Evolutionary conservation across 2,888 invertebrate species (phyloP).

Genomic region (Lucinisca nassula): DNA sequence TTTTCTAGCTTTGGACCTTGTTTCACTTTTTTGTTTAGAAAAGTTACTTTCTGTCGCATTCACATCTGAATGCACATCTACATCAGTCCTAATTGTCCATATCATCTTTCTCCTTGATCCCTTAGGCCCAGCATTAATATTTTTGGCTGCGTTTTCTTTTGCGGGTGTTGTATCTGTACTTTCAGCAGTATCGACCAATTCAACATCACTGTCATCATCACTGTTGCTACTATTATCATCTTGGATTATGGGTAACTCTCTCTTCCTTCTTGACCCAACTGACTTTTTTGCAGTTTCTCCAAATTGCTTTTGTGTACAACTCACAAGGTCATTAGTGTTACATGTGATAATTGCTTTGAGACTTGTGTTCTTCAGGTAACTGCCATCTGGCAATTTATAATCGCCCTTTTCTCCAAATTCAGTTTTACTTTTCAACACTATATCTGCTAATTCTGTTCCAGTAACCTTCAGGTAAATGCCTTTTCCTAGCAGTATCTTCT

Average conservation of each 20-base stretch:
- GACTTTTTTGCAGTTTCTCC: no score
- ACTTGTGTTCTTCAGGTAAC: background rate
- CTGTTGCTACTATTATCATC: background rate
- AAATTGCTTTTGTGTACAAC: background rate
- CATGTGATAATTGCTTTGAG: background rate
- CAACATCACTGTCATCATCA: background rate
- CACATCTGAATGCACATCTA: background rate
- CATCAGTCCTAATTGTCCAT: background rate
- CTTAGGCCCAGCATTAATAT: no score
- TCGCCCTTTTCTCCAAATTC: no score
- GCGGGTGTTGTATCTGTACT: background rate
- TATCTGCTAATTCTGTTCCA: no score
- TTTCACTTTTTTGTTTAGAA: background rate
- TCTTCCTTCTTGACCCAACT: background rate
- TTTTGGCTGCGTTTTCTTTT: background rate
- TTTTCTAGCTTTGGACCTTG: background rate
- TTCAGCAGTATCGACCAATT: background rate
- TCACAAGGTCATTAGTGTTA: background rate
- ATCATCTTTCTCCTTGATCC: background rate
- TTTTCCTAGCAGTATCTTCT: no score
- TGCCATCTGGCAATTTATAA: no score
- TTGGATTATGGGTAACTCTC: background rate
- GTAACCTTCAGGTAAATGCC: no score
- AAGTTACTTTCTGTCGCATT: background rate
- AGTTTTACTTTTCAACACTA: no score